Evolutionary conservation across 2,888 invertebrate species (phyloP).

Genomic region (Sclerodermus sp.): DNA sequence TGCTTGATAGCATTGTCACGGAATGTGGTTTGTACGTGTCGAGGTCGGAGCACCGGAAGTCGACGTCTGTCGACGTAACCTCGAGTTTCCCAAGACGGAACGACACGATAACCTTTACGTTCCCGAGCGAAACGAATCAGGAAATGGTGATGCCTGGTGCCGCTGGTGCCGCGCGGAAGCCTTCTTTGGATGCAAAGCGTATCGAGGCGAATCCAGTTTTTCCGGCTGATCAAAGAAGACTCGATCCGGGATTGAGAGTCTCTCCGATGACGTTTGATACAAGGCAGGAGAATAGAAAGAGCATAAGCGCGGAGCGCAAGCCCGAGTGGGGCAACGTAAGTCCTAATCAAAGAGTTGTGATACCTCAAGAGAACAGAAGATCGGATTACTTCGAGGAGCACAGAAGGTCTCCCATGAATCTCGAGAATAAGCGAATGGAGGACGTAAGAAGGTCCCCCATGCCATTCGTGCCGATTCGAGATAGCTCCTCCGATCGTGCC

Average conservation of each 20-base stretch:
- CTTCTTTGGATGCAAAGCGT: constrained; percentile 17
- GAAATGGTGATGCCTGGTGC: constrained; percentile 31
- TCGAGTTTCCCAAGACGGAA: constrained; percentile 47
- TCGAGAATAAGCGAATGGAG: constrained; percentile 49
- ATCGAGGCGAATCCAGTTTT: constrained; percentile 40
- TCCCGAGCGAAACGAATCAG: constrained; percentile 42
- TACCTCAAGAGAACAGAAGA: constrained; percentile 47
- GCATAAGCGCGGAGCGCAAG: constrained; percentile 41
- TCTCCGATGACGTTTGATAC: constrained; percentile 48
- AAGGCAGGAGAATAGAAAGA: constrained; percentile 46
- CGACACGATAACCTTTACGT: constrained; percentile 51
- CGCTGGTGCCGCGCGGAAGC: constrained; percentile 2
- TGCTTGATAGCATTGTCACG: constrained; percentile 31
- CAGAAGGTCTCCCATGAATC: constrained; percentile 49
- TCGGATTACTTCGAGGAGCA: constrained; percentile 55
- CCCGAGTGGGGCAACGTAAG: constrained; percentile 48
- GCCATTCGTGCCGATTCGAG: constrained; percentile 51
- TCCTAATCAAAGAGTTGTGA: constrained; percentile 46
- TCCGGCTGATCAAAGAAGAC: constrained; percentile 41
- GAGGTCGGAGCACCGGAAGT: constrained; percentile 49
- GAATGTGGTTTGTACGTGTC: constrained; percentile 46
- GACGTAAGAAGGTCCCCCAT: constrained; percentile 51
- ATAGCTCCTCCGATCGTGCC: constrained; percentile 43
- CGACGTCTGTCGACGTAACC: constrained; percentile 48
- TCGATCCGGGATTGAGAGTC: constrained; percentile 42